Evolutionary conservation across 1,140 invertebrate species (phyloP), one percentile per base, ranked within the genome.

Genomic region (Manduca sexta): DNA sequence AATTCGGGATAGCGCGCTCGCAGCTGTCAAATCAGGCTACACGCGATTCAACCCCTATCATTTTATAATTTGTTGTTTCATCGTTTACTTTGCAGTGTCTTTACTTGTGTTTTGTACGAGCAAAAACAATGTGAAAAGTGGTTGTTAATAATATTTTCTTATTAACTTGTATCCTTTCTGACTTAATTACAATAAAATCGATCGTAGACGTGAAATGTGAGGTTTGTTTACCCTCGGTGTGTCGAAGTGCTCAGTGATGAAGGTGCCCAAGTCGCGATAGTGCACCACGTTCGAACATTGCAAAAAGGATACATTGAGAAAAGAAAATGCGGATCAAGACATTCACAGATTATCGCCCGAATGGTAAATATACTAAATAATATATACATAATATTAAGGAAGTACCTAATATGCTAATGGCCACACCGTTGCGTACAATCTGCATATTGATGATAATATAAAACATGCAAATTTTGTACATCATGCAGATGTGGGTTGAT

Each of bases 101-200:
- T 85, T 85, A 73, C 82, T 85, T 85, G 82, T 79, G 74, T 85
- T 68, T 85, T 85, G 82, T 64, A 64, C 61, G 79, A 77, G 82
- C 79, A 84, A 85, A 84, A 85, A 81, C 82, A 85, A 85, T 85
- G 82, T 85, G 79, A 74, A 84, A 82, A 84, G 82, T 85, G 80
- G 82, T 85, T 85, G 82, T 83, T 85, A 83, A 82, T 55, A 53
- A 55, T 58, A 67, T 74, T 79, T 84, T 81, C 80, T 67, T 56
- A 79, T 73, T 84, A 84, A 69, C 72, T 82, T 82, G 76, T 83
- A 81, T 81, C 78, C 82, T 84, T 85, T 84, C 74, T 82, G 73
- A 79, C 64, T 67, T 62, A 60, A 38, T 52, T 5, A 41, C n/a
- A 16, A 48, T 38, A 67, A 69, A 60, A 72, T 71, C 68, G 55